phyloP scores from a whole-genome alignment of 2,113 vertebrate genomes.

The Hyaena hyaena region DNA sequence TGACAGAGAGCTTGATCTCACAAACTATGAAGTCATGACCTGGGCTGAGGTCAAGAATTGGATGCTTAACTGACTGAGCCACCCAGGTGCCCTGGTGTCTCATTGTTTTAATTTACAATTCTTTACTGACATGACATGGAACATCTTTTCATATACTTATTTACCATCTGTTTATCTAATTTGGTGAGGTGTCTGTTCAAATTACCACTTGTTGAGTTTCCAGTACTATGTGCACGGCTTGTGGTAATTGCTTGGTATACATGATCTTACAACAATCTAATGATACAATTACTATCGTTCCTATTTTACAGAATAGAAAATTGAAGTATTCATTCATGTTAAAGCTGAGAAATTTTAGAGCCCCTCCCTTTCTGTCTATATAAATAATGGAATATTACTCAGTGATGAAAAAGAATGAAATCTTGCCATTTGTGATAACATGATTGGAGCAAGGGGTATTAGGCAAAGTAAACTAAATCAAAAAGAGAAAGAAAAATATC shows the following conservation, averaged over 20 bases:
- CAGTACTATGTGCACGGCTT: neutral
- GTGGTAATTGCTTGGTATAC: neutral
- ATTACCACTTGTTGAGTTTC: neutral
- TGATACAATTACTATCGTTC: neutral
- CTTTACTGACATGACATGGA: neutral
- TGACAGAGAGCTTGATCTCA: no score
- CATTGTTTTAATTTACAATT: neutral
- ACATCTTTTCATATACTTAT: neutral
- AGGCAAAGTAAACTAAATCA: neutral
- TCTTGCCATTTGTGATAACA: neutral
- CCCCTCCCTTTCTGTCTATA: neutral
- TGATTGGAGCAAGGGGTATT: neutral
- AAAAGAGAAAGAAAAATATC: neutral
- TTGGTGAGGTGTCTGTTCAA: conserved; percentile 35
- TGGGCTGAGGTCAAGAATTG: no score
- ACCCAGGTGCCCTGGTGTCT: neutral
- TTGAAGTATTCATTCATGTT: neutral
- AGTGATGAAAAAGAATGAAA: neutral
- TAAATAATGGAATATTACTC: neutral
- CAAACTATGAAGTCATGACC: no score
- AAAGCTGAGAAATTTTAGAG: neutral
- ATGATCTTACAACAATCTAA: neutral
- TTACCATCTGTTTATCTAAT: neutral
- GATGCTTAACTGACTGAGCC: no score
- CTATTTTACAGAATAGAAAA: neutral